phyloP scores from a whole-genome alignment of 2,888 invertebrate species.

The Rhagium mordax region DNA sequence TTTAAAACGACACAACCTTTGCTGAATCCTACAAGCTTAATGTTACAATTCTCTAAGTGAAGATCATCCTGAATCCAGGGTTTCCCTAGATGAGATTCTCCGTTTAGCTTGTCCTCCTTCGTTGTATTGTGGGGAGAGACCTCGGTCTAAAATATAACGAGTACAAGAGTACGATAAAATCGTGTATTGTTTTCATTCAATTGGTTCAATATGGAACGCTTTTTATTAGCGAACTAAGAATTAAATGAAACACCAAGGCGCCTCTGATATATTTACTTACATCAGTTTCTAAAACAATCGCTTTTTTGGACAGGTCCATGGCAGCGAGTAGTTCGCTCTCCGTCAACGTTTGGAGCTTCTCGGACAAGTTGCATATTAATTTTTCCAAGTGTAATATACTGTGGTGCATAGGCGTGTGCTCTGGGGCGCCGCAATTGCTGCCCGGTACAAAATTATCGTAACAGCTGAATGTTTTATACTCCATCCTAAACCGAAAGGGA shows the following conservation, averaged over 20 bases:
- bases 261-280: no score
- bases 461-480: slow-evolving; percentile 87
- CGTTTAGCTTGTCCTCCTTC: not conserved
- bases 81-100: not conserved
- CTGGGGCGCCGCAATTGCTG: slow-evolving; percentile 86
- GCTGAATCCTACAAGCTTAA: slow-evolving; percentile 82
- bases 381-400: slow-evolving; percentile 83
- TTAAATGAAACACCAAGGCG: no score
- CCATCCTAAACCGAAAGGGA: slow-evolving; percentile 83
- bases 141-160: not conserved
- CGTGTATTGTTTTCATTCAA: no score
- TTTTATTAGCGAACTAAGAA: no score
- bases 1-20: slow-evolving; percentile 95
- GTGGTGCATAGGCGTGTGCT: slow-evolving; percentile 81
- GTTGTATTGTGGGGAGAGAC: not conserved
- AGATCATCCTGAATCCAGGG: not conserved
- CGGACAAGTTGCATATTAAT: slow-evolving; percentile 74
- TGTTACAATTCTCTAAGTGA: slow-evolving; percentile 32
- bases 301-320: slow-evolving; percentile 49
- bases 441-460: slow-evolving; percentile 91
- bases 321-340: slow-evolving; percentile 72
- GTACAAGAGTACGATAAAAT: no score
- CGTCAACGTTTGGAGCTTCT: slow-evolving; percentile 73
- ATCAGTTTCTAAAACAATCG: slow-evolving; percentile 44
- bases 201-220: no score